Percentiles rank a stretch among this genome's conserved stretches.
These are phyloP conservation scores for Globodera rostochiensis DNA, from an alignment of 1,140 invertebrate species.

Conservation along the genomic window DNA sequence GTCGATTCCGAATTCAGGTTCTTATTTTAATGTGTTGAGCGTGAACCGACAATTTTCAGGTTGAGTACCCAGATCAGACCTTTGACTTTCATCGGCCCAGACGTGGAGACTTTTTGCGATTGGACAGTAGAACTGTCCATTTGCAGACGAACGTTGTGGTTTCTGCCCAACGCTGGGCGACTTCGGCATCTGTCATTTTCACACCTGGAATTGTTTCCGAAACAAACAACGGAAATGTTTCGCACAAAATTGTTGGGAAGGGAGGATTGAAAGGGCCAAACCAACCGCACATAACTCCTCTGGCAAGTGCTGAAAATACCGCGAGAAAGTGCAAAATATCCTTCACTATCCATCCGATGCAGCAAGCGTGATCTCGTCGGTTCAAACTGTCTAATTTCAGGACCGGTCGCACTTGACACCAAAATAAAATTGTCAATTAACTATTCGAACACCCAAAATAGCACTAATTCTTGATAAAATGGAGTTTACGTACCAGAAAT, in stretches of 20 bases:
- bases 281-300: constrained; percentile 22
- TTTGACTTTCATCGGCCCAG: constrained; percentile 36
- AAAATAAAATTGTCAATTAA: neutral
- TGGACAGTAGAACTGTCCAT: constrained; percentile 25
- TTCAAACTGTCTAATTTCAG: neutral
- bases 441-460: neutral
- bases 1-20: constrained; percentile 38
- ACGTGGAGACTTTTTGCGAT: constrained; percentile 21
- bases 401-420: neutral
- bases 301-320: constrained; percentile 31
- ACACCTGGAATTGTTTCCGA: constrained; percentile 24
- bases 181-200: constrained; percentile 29
- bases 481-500: neutral
- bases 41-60: constrained; percentile 28
- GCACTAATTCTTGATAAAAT: neutral
- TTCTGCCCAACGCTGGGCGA: constrained; percentile 36
- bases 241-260: constrained; percentile 12
- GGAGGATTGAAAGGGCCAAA: constrained; percentile 14
- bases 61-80: constrained; percentile 40
- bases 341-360: constrained; percentile 41
- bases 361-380: constrained; percentile 2
- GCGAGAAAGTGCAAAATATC: constrained; percentile 27
- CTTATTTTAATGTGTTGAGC: constrained; percentile 20
- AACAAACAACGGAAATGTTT: constrained; percentile 16
- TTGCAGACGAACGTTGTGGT: constrained; percentile 40